Base-by-base conservation (phyloP, 1,140 invertebrate genomes). In the Sesamia nonagrioides region DNA sequence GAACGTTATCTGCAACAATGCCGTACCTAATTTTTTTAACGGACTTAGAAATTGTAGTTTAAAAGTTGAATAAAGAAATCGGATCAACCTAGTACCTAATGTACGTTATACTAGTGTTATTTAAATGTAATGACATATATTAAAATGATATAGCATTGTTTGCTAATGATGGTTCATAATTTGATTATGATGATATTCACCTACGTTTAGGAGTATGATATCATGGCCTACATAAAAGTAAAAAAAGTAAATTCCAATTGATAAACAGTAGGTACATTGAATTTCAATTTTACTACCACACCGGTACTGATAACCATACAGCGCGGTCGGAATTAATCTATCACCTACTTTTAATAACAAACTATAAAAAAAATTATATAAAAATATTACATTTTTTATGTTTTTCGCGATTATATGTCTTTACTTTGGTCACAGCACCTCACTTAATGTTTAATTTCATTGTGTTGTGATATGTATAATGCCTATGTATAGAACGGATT, bases 1-100 rank as follows among this genome's bases (percentile, higher is more conserved):
- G 78, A 90, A 92, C 11, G 87, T 87, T 6, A 80, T 78, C 92
- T 94, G 83, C 21, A 91, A 90, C 50, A 63, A 71, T 21, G 56
- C 8, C 15, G 13, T 37, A n/a, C n/a, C n/a, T 11, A 40, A 45
- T 18, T 54, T 42, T 18, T 45, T 72, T 18, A 56, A 54, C 27
- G 58, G 37, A 1, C 33, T 18, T 18, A 18, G 50, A 54, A 54
- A 54, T 54, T 8, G 18, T 45, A 9, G n/a, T 54, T 5, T 40
- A 40, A 2, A 40, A 9, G 37, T 27, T 27, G 27, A 27, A 1
- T 27, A 27, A 1, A 27, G 27, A 27, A 27, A 27, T 27, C 27
- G 27, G 27, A 3, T 27, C 27, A 27, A 27, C 27, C 27, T 27
- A 3, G 27, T 27, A 27, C 37, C 5, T 1, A 40, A 7, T 40